Evolutionary conservation across 1,140 invertebrate genomes (phyloP).

Genomic region (Dysdera silvatica): DNA sequence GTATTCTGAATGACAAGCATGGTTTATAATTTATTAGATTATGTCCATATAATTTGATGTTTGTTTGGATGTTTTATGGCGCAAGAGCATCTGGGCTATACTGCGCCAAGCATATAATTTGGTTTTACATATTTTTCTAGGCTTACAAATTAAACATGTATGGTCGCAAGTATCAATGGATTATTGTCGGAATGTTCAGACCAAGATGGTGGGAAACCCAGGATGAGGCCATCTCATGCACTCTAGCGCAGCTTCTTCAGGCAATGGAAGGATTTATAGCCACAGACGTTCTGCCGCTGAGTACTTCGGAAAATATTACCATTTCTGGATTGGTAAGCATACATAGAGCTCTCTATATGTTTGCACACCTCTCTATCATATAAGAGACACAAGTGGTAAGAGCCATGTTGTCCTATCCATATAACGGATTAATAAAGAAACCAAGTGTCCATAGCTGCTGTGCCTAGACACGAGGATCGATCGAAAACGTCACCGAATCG

Average conservation of each 20-base stretch:
- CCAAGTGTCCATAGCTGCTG: neutral
- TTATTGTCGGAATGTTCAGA: constrained; percentile 76
- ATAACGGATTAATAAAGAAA: too few relatives aligned
- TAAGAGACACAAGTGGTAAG: too few relatives aligned
- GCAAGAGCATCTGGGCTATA: too few relatives aligned
- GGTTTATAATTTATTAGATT: too few relatives aligned
- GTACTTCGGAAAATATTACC: constrained; percentile 66
- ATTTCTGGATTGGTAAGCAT: constrained; percentile 79
- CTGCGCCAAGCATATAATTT: too few relatives aligned
- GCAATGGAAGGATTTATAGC: constrained; percentile 85
- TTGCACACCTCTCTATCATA: too few relatives aligned
- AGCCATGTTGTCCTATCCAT: too few relatives aligned
- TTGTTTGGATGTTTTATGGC: too few relatives aligned
- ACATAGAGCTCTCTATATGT: neutral
- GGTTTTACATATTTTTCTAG: too few relatives aligned
- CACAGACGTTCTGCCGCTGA: constrained; percentile 69
- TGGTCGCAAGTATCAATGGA: constrained; percentile 91
- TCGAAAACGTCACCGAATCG: constrained; percentile 12
- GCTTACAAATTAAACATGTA: constrained; percentile 59
- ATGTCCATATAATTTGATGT: too few relatives aligned
- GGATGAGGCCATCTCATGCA: constrained; percentile 55
- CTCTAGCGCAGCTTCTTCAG: constrained; percentile 61
- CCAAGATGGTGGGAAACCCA: constrained; percentile 64
- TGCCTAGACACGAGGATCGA: too few relatives aligned
- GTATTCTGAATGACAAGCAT: too few relatives aligned